phyloP scores from a whole-genome alignment of 2,797 vertebrate species.

The Clarias laeviceps region DNA sequence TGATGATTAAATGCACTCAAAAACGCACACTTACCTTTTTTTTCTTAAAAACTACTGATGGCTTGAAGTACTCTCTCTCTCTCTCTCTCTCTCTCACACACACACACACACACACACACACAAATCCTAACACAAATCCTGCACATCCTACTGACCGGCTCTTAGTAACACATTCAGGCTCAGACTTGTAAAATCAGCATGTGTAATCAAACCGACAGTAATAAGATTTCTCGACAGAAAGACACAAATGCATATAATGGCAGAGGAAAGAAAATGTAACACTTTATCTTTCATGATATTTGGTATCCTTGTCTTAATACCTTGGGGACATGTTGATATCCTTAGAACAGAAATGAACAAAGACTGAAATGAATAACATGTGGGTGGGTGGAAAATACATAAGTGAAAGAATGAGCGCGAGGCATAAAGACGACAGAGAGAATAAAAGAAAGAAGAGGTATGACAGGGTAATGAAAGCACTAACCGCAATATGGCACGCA shows the following conservation, averaged over 20 bases:
- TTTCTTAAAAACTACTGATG: background rate
- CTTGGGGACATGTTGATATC: conserved; percentile 5
- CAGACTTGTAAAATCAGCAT: background rate
- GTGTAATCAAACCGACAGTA: background rate
- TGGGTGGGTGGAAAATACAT: background rate
- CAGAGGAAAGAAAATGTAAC: background rate
- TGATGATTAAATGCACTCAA: background rate
- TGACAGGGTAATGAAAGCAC: conserved; percentile 18
- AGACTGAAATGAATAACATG: conserved; percentile 4
- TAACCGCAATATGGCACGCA: conserved; percentile 23
- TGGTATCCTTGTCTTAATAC: background rate
- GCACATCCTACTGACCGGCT: background rate
- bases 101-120: background rate
- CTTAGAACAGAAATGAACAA: background rate
- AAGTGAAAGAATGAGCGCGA: background rate
- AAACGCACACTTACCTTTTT: no score
- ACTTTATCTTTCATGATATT: conserved; percentile 6
- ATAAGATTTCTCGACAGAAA: conserved; percentile 6
- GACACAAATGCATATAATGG: background rate
- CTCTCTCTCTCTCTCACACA: background rate
- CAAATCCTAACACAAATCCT: background rate
- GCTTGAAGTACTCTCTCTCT: background rate
- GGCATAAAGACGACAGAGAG: conserved; percentile 1
- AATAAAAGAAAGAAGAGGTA: background rate
- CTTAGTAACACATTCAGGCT: background rate